phyloP scores from a whole-genome alignment of 2,888 invertebrate genomes.

The Stegophylla sp. region DNA sequence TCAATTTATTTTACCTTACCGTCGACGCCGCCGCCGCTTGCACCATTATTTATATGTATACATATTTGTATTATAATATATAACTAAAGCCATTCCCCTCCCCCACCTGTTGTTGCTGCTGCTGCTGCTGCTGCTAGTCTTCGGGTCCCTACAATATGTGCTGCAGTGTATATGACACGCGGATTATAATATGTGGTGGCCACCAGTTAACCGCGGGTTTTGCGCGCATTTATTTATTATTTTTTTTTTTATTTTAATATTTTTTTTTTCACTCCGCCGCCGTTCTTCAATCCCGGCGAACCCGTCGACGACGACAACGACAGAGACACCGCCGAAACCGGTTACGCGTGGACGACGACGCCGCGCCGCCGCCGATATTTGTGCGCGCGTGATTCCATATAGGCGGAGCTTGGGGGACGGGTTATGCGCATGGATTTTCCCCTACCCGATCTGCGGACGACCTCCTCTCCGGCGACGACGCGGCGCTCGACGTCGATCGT shows the following conservation, averaged over 20 bases:
- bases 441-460: constrained; percentile 48
- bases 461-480: constrained; percentile 46
- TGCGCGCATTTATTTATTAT: constrained; percentile 36
- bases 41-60: neutral
- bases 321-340: constrained; percentile 57
- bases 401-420: constrained; percentile 59
- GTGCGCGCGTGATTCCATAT: constrained; percentile 3
- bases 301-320: constrained; percentile 28
- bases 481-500: constrained; percentile 6
- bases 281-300: constrained; percentile 8
- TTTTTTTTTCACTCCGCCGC: neutral
- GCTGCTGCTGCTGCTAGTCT: too few relatives aligned
- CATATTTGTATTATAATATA: neutral
- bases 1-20: constrained; percentile 54
- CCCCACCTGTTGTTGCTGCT: neutral
- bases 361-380: constrained; percentile 19
- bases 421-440: constrained; percentile 55
- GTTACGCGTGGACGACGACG: constrained; percentile 22
- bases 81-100: too few relatives aligned
- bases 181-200: neutral
- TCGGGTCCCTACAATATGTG: too few relatives aligned
- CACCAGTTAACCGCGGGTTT: constrained; percentile 7
- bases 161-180: neutral
- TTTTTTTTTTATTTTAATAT: constrained; percentile 33
- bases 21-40: neutral